Base-by-base conservation (phyloP, 2,113 vertebrate genomes). In the Pycnonotus jocosus region DNA sequence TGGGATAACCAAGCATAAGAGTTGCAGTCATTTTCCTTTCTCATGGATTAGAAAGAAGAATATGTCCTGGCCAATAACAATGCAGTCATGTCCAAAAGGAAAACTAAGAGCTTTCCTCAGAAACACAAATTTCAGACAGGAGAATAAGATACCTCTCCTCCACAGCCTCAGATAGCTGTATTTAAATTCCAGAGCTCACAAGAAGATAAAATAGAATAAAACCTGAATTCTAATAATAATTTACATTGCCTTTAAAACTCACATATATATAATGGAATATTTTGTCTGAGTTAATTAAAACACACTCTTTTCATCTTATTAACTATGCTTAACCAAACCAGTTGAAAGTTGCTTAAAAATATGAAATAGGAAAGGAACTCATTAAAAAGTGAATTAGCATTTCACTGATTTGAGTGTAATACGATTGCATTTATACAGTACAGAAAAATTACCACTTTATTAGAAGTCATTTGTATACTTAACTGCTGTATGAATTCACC, bases 311-410 rank as follows among this genome's bases (percentile, higher is more conserved):
- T 95, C 24, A 78, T 94, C 68, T 77, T 94, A 90, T 88, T 96
- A 96, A 78, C 58, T 88, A 44, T 83, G 89, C 87, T 96, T 94
- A 94, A 95, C 71, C 58, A 96, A 93, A 60, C 54, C 33, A 22
- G 51, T 48, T 68, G 62, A 96, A 96, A 95, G 74, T 95, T 93
- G 78, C 72, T 96, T 93, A 81, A 94, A 95, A 94, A 80, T 85
- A 44, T 83, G 94, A 93, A 95, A 95, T 37, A 82, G 44, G 60
- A 93, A 93, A 93, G 42, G 57, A 95, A 60, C 87, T 95, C 90
- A 94, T 94, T 96, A 96, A 92, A 94, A 96, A 81, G 13, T 74
- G 64, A 97, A 95, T 96, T 97, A 95, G 14, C 76, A 80, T 95
- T 93, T 95, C 71, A 86, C 47, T 90, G 85, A 94, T 91, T 96